Conservation (phyloP, 2,888 invertebrate species). For the Lithodes maja region DNA sequence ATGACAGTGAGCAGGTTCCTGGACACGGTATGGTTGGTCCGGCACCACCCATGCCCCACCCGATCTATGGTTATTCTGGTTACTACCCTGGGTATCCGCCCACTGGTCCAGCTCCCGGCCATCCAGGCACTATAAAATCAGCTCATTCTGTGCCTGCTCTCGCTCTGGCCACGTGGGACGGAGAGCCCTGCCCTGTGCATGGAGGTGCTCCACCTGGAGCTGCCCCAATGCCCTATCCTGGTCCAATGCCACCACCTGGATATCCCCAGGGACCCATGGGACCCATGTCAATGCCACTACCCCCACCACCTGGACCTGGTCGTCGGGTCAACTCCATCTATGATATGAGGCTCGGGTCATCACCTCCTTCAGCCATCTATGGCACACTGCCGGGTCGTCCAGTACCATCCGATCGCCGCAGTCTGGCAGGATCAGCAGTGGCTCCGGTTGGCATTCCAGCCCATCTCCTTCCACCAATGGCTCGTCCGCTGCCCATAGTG, state of each 20-base stretch:
- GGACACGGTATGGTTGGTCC: conserved; percentile 21
- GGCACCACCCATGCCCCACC: conserved; percentile 36
- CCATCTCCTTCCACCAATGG: conserved; percentile 69
- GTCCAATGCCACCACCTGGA: conserved; percentile 41
- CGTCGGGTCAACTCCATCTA: conserved; percentile 65
- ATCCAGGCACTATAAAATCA: conserved; percentile 66
- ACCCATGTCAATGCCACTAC: conserved; percentile 43
- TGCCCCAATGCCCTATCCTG: conserved; percentile 19
- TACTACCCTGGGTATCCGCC: conserved; percentile 46
- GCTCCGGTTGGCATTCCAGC: conserved; percentile 64
- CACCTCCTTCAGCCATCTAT: conserved; percentile 62
- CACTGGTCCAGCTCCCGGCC: conserved; percentile 18
- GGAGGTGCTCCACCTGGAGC: conserved; percentile 53
- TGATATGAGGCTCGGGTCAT: conserved; percentile 62
- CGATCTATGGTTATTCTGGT: conserved; percentile 48
- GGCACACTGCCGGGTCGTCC: conserved; percentile 60
- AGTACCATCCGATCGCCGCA: conserved; percentile 43
- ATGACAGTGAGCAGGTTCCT: conserved; percentile 55
- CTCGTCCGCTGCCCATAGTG: conserved; percentile 69
- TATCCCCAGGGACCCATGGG: conserved; percentile 40
- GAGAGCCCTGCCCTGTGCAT: conserved; percentile 69
- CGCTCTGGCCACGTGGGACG: conserved; percentile 66
- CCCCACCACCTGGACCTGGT: conserved; percentile 42
- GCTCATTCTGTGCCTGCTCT: conserved; percentile 69
- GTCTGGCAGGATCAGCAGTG: conserved; percentile 53